Conservation (phyloP, 92 coral and sea anemone species). For the Epizoanthus stellaris region DNA sequence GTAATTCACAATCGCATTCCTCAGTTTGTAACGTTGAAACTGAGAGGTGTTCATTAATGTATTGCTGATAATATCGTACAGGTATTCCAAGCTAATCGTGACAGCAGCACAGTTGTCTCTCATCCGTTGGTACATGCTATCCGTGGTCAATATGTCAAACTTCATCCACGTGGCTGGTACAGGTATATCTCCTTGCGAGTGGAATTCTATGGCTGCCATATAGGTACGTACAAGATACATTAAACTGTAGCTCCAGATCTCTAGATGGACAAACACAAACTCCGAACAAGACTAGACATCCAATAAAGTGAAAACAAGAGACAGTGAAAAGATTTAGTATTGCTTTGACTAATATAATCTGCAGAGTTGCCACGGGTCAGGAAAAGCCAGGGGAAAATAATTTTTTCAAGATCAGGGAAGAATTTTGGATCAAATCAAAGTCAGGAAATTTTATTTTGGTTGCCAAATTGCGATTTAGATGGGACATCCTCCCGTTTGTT, state of each 20-base stretch:
- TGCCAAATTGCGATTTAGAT: neutral
- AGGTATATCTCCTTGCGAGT: slow-evolving; percentile 84
- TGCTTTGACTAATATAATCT: too few species aligned
- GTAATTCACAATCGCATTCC: too few species aligned
- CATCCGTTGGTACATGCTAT: slow-evolving; percentile 67
- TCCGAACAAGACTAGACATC: neutral
- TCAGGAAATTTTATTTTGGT: neutral
- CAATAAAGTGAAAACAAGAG: neutral
- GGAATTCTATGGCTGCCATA: slow-evolving; percentile 74
- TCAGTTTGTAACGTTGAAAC: neutral
- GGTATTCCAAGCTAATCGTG: slow-evolving; percentile 78
- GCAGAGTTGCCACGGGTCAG: too few species aligned
- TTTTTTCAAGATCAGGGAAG: too few species aligned
- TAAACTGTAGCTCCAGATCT: neutral
- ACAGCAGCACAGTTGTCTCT: slow-evolving; percentile 76
- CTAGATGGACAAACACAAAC: neutral
- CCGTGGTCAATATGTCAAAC: slow-evolving; percentile 71
- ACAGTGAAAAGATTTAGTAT: too few species aligned
- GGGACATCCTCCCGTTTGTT: too few species aligned
- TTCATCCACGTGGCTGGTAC: slow-evolving; percentile 80
- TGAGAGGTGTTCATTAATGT: neutral
- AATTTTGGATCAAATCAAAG: too few species aligned
- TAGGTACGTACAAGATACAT: slow-evolving; percentile 42
- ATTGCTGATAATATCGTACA: slow-evolving; percentile 1
- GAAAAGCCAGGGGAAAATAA: too few species aligned